These are phyloP conservation scores for Channa maculata DNA, from an alignment of 2,113 vertebrate species.

Conservation along the genomic window DNA sequence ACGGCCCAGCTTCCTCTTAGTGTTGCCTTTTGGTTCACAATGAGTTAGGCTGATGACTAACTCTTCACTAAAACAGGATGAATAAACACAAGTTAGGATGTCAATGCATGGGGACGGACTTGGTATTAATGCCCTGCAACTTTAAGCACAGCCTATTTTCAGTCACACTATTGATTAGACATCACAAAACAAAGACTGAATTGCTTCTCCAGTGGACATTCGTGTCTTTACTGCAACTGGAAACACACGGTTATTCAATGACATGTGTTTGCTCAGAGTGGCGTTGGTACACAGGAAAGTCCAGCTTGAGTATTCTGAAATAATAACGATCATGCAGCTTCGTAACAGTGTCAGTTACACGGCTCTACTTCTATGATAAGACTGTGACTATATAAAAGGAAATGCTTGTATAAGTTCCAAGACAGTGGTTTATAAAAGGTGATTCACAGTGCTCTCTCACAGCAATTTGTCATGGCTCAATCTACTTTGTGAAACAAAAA, in stretches of 20 bases:
- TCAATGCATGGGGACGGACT: constrained; percentile 23
- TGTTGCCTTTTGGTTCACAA: neutral
- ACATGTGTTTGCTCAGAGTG: neutral
- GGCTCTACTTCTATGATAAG: constrained; percentile 1
- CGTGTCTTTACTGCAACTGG: constrained; percentile 39
- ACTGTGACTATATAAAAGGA: constrained; percentile 6
- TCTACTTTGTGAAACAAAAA: constrained; percentile 7
- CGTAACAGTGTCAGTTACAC: constrained; percentile 17
- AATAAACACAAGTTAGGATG: constrained; percentile 17
- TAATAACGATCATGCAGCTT: constrained; percentile 34
- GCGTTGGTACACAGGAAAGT: constrained; percentile 31
- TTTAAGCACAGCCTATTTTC: constrained; percentile 20
- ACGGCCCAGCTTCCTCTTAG: neutral
- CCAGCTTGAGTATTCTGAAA: neutral
- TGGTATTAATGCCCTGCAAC: constrained; percentile 45
- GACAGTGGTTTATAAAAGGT: constrained; percentile 46
- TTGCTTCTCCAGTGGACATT: constrained; percentile 29
- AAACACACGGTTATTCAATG: constrained; percentile 25
- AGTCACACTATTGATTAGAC: constrained; percentile 15
- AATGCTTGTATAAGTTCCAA: constrained; percentile 9
- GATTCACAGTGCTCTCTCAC: constrained; percentile 64
- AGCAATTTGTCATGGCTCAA: constrained; percentile 44
- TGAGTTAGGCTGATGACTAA: neutral
- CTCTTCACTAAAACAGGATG: constrained; percentile 13
- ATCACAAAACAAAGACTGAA: neutral